A percentile compares a stretch with the other conserved stretches of the same genome.
Conservation (phyloP, 1,140 invertebrate genomes). For the Brachionus manjavacas region DNA sequence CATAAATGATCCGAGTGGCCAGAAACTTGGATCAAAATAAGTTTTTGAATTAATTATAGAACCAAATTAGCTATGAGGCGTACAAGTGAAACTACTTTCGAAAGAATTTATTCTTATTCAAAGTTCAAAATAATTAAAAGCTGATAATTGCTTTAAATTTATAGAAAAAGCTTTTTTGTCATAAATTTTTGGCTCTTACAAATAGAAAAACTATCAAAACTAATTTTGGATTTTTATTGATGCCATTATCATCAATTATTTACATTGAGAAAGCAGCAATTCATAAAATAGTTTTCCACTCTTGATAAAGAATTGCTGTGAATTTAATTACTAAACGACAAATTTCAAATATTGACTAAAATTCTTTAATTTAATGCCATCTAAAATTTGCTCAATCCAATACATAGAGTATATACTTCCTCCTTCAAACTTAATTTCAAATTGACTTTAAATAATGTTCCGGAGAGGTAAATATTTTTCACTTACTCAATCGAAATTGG, state of each 20-base stretch:
- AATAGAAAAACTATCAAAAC: not conserved
- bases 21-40: not conserved
- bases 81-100: not conserved
- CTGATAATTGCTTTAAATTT: not conserved
- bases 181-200: not conserved
- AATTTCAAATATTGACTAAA: constrained; percentile 5
- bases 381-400: not conserved
- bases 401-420: not conserved
- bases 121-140: not conserved
- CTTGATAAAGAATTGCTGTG: not conserved
- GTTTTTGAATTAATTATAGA: not conserved
- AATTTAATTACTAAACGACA: not conserved
- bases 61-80: not conserved
- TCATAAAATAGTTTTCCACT: not conserved
- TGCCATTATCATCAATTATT: not conserved
- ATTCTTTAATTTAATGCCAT: not conserved
- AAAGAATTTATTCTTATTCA: not conserved
- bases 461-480: not conserved
- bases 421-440: not conserved
- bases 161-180: not conserved
- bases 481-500: not conserved
- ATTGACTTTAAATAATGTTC: not conserved
- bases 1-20: not conserved
- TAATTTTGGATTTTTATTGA: not conserved
- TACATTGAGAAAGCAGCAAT: not conserved